A percentile compares a stretch with the other conserved stretches of the same genome.
Evolutionary conservation across 2,888 invertebrate species (phyloP).

Genomic region (Carpatolechia fugitivella): DNA sequence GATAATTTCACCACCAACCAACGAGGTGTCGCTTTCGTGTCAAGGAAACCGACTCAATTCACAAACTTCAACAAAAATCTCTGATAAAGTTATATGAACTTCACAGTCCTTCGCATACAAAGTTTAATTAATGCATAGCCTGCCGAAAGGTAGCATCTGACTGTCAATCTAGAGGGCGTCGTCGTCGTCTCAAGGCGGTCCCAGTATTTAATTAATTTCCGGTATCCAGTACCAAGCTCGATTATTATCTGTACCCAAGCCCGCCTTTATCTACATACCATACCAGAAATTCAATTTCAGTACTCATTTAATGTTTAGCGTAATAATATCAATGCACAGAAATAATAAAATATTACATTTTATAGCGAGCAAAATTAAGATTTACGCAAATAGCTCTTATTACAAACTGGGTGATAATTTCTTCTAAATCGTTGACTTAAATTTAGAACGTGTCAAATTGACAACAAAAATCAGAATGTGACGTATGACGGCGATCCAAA

Average conservation of each 20-base stretch:
- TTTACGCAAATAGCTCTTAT: not conserved
- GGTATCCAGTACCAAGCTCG: conserved; percentile 34
- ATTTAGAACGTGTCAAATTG: conserved; percentile 53
- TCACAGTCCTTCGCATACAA: no score
- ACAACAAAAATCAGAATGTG: conserved; percentile 51
- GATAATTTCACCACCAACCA: no score
- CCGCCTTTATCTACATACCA: conserved; percentile 12
- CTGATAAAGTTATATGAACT: no score
- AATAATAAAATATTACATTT: no score
- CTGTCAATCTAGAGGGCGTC: conserved; percentile 50
- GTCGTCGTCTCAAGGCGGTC: conserved; percentile 48
- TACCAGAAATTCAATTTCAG: conserved; percentile 18
- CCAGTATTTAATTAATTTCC: conserved; percentile 57
- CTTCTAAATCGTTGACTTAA: conserved; percentile 34
- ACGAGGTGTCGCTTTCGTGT: no score
- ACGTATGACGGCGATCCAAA: conserved; percentile 62
- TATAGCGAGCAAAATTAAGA: not conserved
- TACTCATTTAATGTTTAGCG: no score
- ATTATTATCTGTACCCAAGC: conserved; percentile 29
- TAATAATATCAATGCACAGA: no score
- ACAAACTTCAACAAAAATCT: no score
- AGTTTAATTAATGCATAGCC: conserved; percentile 46
- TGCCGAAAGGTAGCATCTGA: conserved; percentile 27
- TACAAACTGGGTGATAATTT: not conserved
- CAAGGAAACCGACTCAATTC: no score